phyloP scores from a whole-genome alignment of 2,888 invertebrate genomes.

The Pelosia muscerda region DNA sequence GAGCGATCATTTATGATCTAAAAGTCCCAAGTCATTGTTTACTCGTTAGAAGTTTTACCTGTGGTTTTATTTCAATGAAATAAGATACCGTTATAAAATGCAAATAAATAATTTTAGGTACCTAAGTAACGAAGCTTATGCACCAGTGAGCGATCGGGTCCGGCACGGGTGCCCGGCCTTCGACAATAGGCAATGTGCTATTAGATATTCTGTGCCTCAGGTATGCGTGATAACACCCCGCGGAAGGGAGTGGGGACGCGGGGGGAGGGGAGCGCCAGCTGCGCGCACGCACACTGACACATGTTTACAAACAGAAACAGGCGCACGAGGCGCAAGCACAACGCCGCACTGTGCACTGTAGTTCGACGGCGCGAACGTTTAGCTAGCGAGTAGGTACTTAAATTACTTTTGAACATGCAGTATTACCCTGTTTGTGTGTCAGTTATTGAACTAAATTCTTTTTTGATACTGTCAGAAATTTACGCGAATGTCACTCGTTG shows the following conservation, averaged over 20 bases:
- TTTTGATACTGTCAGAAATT: too few species aligned
- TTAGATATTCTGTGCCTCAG: conserved; percentile 23
- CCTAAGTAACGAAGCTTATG: conserved; percentile 18
- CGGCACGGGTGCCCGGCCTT: conserved; percentile 21
- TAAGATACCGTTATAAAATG: not conserved
- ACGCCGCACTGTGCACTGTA: not conserved
- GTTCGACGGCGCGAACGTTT: conserved; percentile 17
- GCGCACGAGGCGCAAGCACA: too few species aligned
- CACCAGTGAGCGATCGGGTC: conserved; percentile 9
- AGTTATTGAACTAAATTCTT: not conserved
- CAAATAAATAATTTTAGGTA: conserved; percentile 17
- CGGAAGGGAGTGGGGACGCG: conserved; percentile 16
- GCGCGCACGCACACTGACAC: conserved; percentile 62
- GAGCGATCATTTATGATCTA: too few species aligned
- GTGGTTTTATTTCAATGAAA: too few species aligned
- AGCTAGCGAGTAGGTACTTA: not conserved
- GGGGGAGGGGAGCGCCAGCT: conserved; percentile 53
- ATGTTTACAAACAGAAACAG: conserved; percentile 56
- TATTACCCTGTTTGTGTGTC: not conserved
- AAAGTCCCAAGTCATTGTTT: too few species aligned
- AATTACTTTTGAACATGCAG: not conserved
- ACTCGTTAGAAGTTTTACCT: too few species aligned
- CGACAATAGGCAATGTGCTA: too few species aligned
- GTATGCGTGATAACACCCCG: conserved; percentile 26
- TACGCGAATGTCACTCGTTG: too few species aligned